Evolutionary conservation across 1,140 invertebrate species (phyloP), one percentile per base, ranked within the genome.

Genomic region (Spodoptera litura): DNA sequence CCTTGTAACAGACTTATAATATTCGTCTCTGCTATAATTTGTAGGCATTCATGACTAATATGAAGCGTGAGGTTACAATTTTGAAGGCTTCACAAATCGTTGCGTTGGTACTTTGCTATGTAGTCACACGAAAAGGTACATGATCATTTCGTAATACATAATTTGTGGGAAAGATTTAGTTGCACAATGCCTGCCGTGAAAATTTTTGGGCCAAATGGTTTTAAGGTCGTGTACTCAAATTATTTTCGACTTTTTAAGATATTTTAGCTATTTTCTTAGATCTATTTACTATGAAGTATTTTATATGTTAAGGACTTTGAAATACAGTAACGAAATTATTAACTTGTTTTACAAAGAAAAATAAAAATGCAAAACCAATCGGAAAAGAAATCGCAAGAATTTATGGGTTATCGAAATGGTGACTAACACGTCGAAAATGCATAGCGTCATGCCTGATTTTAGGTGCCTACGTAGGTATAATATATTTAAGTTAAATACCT

Each of bases 121-220:
- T 73, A 52, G 12, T 51, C 27, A 49, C 56, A 49, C 13, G 31
- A 11, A 61, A 35, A 62, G 27, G 25, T 56, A 72, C 56, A 58
- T 59, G 38, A 51, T 27, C 73, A 62, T 79, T 82, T 82, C 77
- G 64, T 76, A 79, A 77, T 58, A 56, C 52, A 59, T 83, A 79
- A 79, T 83, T 80, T 80, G 66, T 62, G 78, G 78, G 75, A 80
- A 82, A 78, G 71, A n/a, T 15, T 11, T 20, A 27, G 52, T 83
- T 83, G 27, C 77, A 78, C 77, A 79, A 84, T 78, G 38, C 72
- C 25, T 62, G 25, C 58, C 27, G 56, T 44, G 15, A 25, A 10
- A 55, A 55, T 44, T 35, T 73, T 58, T 11, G 6, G 9, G 5
- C 6, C 6, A 44, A 44, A 44, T 9, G 9, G 38, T 44, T 44